These are phyloP conservation scores for Paramormyrops kingsleyae DNA, from an alignment of 2,113 vertebrate genomes.

Conservation along the genomic window DNA sequence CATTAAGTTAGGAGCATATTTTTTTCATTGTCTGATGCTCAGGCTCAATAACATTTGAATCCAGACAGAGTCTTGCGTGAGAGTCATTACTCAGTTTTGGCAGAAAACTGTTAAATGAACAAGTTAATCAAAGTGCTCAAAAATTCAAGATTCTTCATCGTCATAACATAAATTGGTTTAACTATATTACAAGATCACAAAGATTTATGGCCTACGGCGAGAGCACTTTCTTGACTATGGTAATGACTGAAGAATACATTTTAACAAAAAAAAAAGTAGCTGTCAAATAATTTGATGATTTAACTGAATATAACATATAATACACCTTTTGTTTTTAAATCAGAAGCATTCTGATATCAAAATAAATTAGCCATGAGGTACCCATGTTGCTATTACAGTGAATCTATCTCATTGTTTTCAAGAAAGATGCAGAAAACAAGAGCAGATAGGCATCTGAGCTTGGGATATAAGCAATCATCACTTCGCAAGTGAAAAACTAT, in stretches of 20 bases:
- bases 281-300: neutral
- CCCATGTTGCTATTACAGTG: neutral
- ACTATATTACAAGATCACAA: neutral
- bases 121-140: neutral
- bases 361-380: neutral
- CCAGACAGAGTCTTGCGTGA: neutral
- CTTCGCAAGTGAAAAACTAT: neutral
- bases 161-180: neutral
- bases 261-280: neutral
- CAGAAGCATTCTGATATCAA: neutral
- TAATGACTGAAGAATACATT: neutral
- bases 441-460: neutral
- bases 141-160: neutral
- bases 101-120: neutral
- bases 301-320: neutral
- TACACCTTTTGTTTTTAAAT: neutral
- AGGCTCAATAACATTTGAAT: neutral
- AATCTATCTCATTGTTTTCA: neutral
- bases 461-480: neutral
- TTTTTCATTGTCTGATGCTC: neutral
- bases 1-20: neutral
- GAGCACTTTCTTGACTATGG: neutral
- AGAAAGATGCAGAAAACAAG: neutral
- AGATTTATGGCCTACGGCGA: neutral
- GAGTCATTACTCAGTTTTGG: neutral